phyloP scores from a whole-genome alignment of 2,797 vertebrate species.

The Rhadinocentrus ornatus region DNA sequence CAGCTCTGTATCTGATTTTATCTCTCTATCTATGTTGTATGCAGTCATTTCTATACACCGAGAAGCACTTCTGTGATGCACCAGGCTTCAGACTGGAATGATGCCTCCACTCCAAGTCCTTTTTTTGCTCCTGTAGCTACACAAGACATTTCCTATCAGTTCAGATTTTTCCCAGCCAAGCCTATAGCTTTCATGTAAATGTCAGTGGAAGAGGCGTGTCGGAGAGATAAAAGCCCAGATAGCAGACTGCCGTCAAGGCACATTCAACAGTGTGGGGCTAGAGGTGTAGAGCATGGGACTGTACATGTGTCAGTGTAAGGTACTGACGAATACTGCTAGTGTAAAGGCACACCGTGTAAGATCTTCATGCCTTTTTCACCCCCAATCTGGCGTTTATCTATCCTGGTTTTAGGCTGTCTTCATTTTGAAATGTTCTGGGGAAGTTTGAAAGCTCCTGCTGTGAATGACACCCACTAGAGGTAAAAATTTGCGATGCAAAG shows the following conservation, averaged over 20 bases:
- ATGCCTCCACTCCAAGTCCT: slow-evolving; percentile 50
- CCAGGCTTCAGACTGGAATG: slow-evolving; percentile 26
- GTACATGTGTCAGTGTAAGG: slow-evolving; percentile 50
- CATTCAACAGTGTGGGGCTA: slow-evolving; percentile 52
- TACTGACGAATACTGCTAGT: slow-evolving; percentile 55
- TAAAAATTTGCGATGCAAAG: slow-evolving; percentile 27
- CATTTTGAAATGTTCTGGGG: slow-evolving; percentile 12
- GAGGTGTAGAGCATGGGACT: slow-evolving; percentile 44
- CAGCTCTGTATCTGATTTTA: slow-evolving; percentile 53
- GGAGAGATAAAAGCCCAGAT: slow-evolving; percentile 71
- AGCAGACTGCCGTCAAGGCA: slow-evolving; percentile 46
- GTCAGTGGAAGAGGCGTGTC: slow-evolving; percentile 68
- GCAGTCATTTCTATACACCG: slow-evolving; percentile 25
- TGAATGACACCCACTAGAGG: slow-evolving; percentile 13
- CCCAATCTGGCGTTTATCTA: slow-evolving; percentile 39
- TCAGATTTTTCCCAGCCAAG: slow-evolving; percentile 66
- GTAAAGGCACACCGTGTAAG: slow-evolving; percentile 14
- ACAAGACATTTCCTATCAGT: slow-evolving; percentile 59
- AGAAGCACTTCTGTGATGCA: slow-evolving; percentile 41
- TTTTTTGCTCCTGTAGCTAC: slow-evolving; percentile 46
- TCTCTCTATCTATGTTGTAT: slow-evolving; percentile 36
- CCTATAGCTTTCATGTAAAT: slow-evolving; percentile 76
- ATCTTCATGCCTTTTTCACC: slow-evolving; percentile 17
- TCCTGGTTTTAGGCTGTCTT: slow-evolving; percentile 14
- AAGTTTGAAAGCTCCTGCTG: slow-evolving; percentile 17